phyloP scores from a whole-genome alignment of 2,113 vertebrate genomes.

The Scatophagus argus region DNA sequence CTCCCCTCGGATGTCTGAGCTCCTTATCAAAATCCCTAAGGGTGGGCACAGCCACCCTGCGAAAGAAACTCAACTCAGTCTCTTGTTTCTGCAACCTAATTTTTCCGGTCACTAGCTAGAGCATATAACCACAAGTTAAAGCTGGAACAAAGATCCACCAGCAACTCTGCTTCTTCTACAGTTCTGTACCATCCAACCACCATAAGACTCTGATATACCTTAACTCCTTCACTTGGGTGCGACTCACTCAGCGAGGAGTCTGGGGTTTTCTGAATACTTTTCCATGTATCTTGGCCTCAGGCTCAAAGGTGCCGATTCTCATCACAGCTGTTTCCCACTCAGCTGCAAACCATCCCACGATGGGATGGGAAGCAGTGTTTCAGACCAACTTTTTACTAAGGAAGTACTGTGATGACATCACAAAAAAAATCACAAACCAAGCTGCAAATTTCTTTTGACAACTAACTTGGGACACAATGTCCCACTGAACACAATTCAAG shows the following conservation, averaged over 20 bases:
- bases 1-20: neutral
- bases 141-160: neutral
- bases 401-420: too few relatives aligned
- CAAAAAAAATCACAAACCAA: too few relatives aligned
- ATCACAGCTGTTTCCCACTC: neutral
- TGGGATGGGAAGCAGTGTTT: too few relatives aligned
- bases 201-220: too few relatives aligned
- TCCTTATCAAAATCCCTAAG: neutral
- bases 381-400: too few relatives aligned
- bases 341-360: neutral
- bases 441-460: too few relatives aligned
- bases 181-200: too few relatives aligned
- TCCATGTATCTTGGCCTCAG: neutral
- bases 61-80: neutral
- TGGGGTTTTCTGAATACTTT: neutral
- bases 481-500: conserved; percentile 11
- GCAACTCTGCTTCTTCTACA: too few relatives aligned
- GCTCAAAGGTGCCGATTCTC: neutral
- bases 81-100: neutral
- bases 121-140: neutral
- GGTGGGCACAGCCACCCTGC: neutral
- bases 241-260: too few relatives aligned
- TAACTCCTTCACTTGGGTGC: too few relatives aligned
- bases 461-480: conserved; percentile 17
- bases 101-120: neutral